These are phyloP conservation scores for Takifugu bimaculatus DNA, from an alignment of 2,113 vertebrate genomes.

Conservation along the genomic window DNA sequence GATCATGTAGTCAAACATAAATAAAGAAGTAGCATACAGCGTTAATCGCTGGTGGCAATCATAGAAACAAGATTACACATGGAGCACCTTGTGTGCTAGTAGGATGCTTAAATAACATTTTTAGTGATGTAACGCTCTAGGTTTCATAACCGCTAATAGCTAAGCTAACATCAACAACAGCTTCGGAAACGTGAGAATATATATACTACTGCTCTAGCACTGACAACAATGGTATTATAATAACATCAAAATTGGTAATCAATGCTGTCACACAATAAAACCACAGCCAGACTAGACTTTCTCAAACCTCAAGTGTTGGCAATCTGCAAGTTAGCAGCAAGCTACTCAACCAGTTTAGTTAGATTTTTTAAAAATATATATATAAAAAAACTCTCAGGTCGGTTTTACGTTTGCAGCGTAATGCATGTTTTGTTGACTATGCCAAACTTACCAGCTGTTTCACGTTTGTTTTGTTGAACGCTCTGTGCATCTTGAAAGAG, in stretches of 20 bases:
- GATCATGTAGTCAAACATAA: neutral
- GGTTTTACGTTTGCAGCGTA: no score
- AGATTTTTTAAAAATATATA: neutral
- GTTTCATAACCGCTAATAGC: slow-evolving; percentile 44
- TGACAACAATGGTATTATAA: neutral
- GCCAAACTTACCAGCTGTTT: slow-evolving; percentile 66
- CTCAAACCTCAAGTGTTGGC: neutral
- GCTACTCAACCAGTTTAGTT: neutral
- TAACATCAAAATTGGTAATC: neutral
- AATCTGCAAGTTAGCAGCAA: neutral
- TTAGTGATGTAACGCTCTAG: slow-evolving; percentile 5
- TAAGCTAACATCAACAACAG: slow-evolving; percentile 28
- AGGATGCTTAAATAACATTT: neutral
- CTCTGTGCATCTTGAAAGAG: slow-evolving; percentile 64
- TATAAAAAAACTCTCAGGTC: no score
- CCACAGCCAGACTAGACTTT: neutral
- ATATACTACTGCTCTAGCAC: neutral
- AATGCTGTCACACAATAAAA: neutral
- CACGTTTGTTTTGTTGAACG: slow-evolving; percentile 55
- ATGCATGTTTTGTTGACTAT: neutral
- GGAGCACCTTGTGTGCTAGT: neutral
- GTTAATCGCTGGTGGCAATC: neutral
- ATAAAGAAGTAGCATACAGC: neutral
- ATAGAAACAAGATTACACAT: neutral
- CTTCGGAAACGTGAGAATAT: no score